Conservation (phyloP, 2,797 vertebrate species). For the Bradypodion pumilum region DNA sequence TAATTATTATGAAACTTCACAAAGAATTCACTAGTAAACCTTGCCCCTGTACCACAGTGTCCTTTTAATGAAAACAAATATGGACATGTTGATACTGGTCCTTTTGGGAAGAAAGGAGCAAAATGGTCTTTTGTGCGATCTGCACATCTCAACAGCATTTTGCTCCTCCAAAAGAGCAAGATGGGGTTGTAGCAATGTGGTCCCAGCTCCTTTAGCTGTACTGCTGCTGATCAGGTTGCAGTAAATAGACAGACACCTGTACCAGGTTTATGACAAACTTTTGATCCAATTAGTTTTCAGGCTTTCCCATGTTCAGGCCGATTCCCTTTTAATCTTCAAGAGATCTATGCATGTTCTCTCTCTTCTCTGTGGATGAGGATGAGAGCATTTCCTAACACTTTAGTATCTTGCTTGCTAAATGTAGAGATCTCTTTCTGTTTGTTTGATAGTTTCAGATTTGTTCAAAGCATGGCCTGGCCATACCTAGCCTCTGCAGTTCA, state of each 20-base stretch:
- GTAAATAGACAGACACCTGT: not conserved
- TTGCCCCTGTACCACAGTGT: too few relatives aligned
- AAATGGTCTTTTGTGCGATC: too few relatives aligned
- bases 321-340: not conserved
- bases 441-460: not conserved
- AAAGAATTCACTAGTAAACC: too few relatives aligned
- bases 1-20: too few relatives aligned
- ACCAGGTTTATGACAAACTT: constrained; percentile 56
- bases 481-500: not conserved
- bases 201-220: too few relatives aligned
- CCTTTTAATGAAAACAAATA: too few relatives aligned
- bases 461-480: not conserved
- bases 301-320: constrained; percentile 18
- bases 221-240: too few relatives aligned
- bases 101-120: too few relatives aligned
- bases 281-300: constrained; percentile 40
- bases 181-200: too few relatives aligned
- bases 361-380: constrained; percentile 32
- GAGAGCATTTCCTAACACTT: not conserved
- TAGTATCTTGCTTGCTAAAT: constrained; percentile 10
- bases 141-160: too few relatives aligned
- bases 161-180: too few relatives aligned
- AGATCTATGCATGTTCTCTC: constrained; percentile 33
- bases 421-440: constrained; percentile 45
- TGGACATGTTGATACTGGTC: too few relatives aligned